A percentile compares a stretch with the other conserved stretches of the same genome.
These are phyloP conservation scores for Taenioides sp. DNA, from an alignment of 2,797 vertebrate genomes.

Conservation along the genomic window DNA sequence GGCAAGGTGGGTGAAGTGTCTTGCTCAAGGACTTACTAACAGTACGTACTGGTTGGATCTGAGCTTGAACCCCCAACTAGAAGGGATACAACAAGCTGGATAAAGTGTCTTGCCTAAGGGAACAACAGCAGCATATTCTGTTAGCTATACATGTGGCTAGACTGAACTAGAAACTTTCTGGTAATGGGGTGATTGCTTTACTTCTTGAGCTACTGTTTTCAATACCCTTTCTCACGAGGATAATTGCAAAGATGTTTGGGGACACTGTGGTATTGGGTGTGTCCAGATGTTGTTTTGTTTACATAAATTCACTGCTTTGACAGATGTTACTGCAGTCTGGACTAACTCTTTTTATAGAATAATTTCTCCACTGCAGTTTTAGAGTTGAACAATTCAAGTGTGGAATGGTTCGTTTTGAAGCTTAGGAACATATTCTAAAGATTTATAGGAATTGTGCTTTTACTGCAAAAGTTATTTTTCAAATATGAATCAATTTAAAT, in stretches of 20 bases:
- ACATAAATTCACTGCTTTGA: neutral
- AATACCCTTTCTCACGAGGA: neutral
- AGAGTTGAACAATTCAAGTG: neutral
- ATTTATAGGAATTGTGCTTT: neutral
- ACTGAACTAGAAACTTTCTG: neutral
- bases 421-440: neutral
- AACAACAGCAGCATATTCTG: neutral
- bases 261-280: neutral
- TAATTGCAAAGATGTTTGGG: neutral
- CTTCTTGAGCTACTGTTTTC: neutral
- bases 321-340: conserved; percentile 9
- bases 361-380: neutral
- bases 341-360: neutral
- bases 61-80: too few relatives aligned
- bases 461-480: neutral
- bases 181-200: neutral
- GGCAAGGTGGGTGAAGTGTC: too few relatives aligned
- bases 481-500: neutral
- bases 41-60: too few relatives aligned
- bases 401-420: neutral
- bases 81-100: too few relatives aligned
- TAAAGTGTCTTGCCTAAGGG: too few relatives aligned
- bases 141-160: neutral
- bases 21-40: too few relatives aligned
- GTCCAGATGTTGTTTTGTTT: conserved; percentile 2